Evolutionary conservation across 2,113 vertebrate genomes (phyloP).

Genomic region (Acanthisitta chloris): DNA sequence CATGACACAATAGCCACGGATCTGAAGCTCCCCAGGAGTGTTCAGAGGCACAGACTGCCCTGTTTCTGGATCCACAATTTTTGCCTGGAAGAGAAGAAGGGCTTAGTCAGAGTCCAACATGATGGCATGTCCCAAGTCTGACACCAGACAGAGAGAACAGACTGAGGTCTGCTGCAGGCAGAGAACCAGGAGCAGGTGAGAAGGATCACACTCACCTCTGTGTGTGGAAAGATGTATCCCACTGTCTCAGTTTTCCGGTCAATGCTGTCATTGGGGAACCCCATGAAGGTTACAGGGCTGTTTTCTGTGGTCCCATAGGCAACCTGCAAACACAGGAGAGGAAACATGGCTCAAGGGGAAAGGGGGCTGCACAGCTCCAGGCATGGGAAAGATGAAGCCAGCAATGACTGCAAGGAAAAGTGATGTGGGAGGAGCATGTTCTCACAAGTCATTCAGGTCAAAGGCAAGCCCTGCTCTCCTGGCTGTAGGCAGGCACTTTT

Average conservation of each 20-base stretch:
- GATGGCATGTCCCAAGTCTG: not conserved
- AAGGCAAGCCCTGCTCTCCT: not conserved
- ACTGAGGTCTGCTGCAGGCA: not conserved
- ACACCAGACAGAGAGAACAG: not conserved
- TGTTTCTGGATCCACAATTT: constrained; percentile 78
- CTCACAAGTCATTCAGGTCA: not conserved
- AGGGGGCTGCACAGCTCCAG: not conserved
- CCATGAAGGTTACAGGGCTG: constrained; percentile 90
- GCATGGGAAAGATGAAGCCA: not conserved
- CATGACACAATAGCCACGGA: constrained; percentile 93
- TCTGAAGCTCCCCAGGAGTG: constrained; percentile 80
- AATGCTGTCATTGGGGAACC: constrained; percentile 73
- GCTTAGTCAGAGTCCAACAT: not conserved
- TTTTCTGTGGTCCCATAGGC: constrained; percentile 95
- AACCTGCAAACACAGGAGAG: constrained; percentile 70
- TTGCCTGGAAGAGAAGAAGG: constrained; percentile 76
- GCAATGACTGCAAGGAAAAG: not conserved
- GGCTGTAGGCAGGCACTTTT: not conserved
- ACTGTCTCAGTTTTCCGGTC: constrained; percentile 76
- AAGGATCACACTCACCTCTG: constrained; percentile 79
- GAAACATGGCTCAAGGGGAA: not conserved
- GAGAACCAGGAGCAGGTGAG: not conserved
- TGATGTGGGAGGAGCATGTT: not conserved
- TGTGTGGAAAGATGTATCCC: constrained; percentile 83
- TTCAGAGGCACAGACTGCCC: constrained; percentile 74